Evolutionary conservation across 2,113 vertebrate species (phyloP).

Genomic region (Podocnemis expansa): DNA sequence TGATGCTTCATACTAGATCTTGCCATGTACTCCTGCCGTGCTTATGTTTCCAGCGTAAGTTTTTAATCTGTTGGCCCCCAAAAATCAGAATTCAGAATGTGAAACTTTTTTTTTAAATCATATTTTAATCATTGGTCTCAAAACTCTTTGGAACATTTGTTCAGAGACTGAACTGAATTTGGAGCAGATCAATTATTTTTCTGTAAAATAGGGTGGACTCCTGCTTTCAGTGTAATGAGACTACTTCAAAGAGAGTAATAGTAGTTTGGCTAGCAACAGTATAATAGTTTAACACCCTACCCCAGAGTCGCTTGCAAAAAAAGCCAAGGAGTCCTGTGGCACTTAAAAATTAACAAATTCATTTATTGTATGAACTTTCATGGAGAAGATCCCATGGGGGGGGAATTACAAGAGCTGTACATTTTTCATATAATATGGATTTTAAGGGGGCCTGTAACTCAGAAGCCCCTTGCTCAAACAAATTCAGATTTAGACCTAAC

Average conservation of each 20-base stretch:
- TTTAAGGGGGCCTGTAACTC: background rate
- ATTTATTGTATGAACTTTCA: no score
- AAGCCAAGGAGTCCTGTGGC: no score
- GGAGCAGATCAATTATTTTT: conserved; percentile 54
- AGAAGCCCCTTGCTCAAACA: accelerated
- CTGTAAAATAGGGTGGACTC: background rate
- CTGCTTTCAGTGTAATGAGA: conserved; percentile 34
- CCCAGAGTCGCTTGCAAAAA: background rate
- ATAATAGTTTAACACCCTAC: accelerated
- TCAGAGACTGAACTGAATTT: conserved; percentile 42
- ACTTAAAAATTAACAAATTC: no score
- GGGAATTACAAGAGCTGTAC: conserved; percentile 14
- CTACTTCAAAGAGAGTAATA: conserved; percentile 18
- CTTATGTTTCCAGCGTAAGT: conserved; percentile 1
- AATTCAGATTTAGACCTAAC: background rate
- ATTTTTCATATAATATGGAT: background rate
- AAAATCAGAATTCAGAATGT: background rate
- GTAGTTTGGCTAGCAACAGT: background rate
- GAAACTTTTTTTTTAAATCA: background rate
- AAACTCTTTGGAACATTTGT: conserved; percentile 49
- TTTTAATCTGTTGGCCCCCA: conserved; percentile 31
- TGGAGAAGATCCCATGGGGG: no score
- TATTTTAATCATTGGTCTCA: conserved; percentile 43
- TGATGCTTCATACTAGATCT: background rate
- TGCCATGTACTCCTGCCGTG: background rate